These are phyloP conservation scores for Chitala chitala DNA, from an alignment of 2,113 vertebrate genomes.

Conservation along the genomic window DNA sequence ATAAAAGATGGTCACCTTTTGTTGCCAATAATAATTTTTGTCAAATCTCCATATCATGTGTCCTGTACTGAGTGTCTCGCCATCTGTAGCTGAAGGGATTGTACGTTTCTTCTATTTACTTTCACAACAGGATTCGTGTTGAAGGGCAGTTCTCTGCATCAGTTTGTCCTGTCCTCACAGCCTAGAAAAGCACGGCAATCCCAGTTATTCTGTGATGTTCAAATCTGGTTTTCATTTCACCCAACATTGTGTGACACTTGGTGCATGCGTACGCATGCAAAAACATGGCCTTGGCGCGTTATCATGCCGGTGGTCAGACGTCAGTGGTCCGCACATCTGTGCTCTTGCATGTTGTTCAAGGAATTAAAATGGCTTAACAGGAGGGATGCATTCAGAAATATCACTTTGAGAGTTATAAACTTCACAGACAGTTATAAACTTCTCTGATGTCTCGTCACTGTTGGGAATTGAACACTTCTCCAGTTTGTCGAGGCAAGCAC, in stretches of 20 bases:
- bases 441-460: neutral
- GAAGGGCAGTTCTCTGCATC: neutral
- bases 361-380: too few relatives aligned
- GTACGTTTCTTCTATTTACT: neutral
- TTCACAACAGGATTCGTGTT: neutral
- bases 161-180: neutral
- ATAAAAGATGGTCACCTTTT: neutral
- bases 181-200: neutral
- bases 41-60: neutral
- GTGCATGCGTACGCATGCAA: neutral
- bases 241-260: neutral
- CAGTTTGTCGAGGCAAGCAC: too few relatives aligned
- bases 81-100: slow-evolving; percentile 7
- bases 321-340: too few relatives aligned
- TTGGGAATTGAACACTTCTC: neutral
- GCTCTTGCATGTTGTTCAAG: neutral
- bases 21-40: neutral
- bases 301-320: too few relatives aligned
- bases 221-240: neutral
- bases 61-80: slow-evolving; percentile 7
- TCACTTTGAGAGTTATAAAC: too few relatives aligned
- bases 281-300: too few relatives aligned
- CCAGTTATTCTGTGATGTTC: neutral
- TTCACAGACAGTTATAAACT: too few relatives aligned
- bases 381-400: too few relatives aligned